These are phyloP conservation scores for Nothoprocta pentlandii DNA, from an alignment of 2,113 vertebrate species.

Conservation along the genomic window DNA sequence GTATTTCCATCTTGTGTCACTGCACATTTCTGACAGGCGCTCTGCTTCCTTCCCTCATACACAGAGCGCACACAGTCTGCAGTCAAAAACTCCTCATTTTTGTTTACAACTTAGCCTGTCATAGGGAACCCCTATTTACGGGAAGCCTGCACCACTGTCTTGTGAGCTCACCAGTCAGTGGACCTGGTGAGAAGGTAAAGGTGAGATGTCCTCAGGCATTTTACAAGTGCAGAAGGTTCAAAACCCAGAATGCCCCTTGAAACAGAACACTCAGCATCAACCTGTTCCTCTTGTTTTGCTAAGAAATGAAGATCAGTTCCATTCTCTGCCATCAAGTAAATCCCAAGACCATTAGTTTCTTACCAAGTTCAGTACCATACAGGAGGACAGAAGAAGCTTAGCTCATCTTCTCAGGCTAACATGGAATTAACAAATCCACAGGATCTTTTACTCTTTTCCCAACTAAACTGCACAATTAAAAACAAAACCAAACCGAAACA, in stretches of 20 bases:
- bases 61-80: neutral
- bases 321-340: neutral
- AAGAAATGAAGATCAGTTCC: neutral
- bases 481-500: neutral
- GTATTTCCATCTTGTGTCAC: neutral
- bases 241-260: neutral
- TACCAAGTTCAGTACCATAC: neutral
- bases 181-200: neutral
- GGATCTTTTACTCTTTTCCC: neutral
- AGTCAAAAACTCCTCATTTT: neutral
- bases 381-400: neutral
- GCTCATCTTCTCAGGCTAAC: neutral
- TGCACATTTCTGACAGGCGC: neutral
- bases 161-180: neutral
- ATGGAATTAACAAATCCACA: neutral
- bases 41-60: neutral
- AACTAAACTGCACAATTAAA: neutral
- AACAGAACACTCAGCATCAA: neutral
- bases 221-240: neutral
- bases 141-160: neutral
- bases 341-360: neutral
- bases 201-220: too few species aligned
- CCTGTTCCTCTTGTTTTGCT: neutral
- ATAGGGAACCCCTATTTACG: too few species aligned
- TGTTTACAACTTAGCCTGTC: neutral